A percentile compares a stretch with the other conserved stretches of the same genome.
phyloP scores from a whole-genome alignment of 2,888 invertebrate genomes.

The Serrognathus titanus region DNA sequence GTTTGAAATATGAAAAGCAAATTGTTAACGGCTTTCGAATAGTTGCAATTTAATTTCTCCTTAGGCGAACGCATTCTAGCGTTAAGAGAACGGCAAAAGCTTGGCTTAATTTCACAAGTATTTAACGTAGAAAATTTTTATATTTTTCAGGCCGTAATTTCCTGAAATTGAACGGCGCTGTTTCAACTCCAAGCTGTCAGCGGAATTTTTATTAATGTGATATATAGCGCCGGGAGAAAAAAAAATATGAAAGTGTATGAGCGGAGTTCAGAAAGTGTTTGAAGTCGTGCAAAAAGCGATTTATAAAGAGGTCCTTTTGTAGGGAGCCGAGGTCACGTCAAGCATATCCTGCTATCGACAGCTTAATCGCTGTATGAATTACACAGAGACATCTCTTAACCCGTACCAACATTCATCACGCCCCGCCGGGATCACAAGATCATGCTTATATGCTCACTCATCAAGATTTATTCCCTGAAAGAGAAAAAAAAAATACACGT shows the following conservation, averaged over 20 bases:
- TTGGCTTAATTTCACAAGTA: no score
- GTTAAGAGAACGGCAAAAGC: no score
- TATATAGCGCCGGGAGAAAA: slow-evolving; percentile 6
- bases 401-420: slow-evolving; percentile 31
- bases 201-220: no score
- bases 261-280: slow-evolving; percentile 15
- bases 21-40: no score
- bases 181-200: no score
- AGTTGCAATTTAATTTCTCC: not conserved
- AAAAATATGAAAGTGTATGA: slow-evolving; percentile 7
- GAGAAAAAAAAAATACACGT: not conserved
- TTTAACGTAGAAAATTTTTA: no score
- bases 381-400: slow-evolving; percentile 32
- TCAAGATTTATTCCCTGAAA: not conserved
- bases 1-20: no score
- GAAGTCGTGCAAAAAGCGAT: slow-evolving; percentile 17
- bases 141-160: no score
- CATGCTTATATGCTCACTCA: slow-evolving; percentile 6
- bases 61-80: not conserved
- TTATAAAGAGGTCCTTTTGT: slow-evolving; percentile 16
- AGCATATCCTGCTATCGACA: slow-evolving; percentile 31
- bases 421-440: slow-evolving; percentile 7
- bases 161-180: no score
- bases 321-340: slow-evolving; percentile 16
- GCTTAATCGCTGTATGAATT: slow-evolving; percentile 35